Percentiles rank a stretch among this genome's conserved stretches.
Conservation (phyloP, 2,113 vertebrate genomes). For the Nothoprocta perdicaria region DNA sequence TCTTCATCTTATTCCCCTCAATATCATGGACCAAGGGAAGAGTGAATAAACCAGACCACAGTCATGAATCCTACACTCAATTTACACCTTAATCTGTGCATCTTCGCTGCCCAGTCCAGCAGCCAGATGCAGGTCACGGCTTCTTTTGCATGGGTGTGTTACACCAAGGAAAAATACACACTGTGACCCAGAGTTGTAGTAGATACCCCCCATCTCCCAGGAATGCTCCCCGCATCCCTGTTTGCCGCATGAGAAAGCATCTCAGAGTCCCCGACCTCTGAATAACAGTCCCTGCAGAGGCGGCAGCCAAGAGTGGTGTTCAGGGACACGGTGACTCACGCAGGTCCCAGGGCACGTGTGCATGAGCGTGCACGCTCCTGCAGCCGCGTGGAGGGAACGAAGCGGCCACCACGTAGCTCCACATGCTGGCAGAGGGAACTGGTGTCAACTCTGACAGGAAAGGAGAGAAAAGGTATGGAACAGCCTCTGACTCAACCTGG, state of each 20-base stretch:
- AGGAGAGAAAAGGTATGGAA: slow-evolving; percentile 7
- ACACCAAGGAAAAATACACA: background rate
- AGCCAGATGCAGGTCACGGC: background rate
- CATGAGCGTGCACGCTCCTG: accelerated
- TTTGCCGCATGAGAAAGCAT: background rate
- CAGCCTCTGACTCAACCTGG: slow-evolving; percentile 37
- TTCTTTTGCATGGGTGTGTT: background rate
- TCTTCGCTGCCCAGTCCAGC: background rate
- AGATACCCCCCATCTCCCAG: background rate
- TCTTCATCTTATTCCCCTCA: background rate
- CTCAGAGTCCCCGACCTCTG: background rate
- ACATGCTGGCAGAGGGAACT: slow-evolving; percentile 16
- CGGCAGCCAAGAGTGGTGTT: slow-evolving; percentile 13
- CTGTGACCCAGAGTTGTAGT: background rate
- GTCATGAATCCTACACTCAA: background rate
- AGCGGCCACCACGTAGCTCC: background rate
- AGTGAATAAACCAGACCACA: background rate
- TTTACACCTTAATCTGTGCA: too few relatives aligned
- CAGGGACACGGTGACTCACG: slow-evolving; percentile 24
- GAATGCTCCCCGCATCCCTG: background rate
- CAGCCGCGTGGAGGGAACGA: background rate
- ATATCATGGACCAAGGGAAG: background rate
- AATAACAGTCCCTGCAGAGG: background rate
- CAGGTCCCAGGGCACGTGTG: background rate
- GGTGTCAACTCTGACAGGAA: background rate